Conservation (phyloP, 2,888 invertebrate genomes). For the Acrobasis suavella region DNA sequence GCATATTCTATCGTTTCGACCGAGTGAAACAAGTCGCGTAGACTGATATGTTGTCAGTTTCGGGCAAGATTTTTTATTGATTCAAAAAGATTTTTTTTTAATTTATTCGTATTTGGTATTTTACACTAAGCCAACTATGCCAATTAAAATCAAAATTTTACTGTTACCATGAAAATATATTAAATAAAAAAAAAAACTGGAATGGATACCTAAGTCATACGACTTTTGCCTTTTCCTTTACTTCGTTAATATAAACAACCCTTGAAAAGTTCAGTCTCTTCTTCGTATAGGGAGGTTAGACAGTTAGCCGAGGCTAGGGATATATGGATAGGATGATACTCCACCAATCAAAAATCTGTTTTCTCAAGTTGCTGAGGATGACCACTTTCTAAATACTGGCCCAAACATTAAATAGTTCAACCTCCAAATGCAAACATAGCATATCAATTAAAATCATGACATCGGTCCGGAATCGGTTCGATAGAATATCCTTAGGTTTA, state of each 20-base stretch:
- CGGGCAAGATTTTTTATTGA: conserved; percentile 30
- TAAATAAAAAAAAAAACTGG: no score
- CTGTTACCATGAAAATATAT: neutral
- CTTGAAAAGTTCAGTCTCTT: no score
- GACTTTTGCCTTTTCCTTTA: no score
- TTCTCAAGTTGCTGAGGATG: neutral
- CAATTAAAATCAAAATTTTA: no score
- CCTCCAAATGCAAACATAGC: conserved; percentile 11
- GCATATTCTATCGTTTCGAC: conserved; percentile 61
- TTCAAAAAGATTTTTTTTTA: neutral
- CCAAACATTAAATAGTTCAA: conserved; percentile 1
- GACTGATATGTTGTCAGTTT: conserved; percentile 67
- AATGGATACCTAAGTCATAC: no score
- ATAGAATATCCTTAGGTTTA: conserved; percentile 79
- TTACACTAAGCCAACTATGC: no score
- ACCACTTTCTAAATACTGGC: neutral
- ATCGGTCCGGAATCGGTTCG: conserved; percentile 70
- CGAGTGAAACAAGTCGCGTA: conserved; percentile 40
- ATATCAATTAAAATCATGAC: conserved; percentile 60
- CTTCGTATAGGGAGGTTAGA: no score
- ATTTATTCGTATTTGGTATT: neutral
- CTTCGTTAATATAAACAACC: no score
- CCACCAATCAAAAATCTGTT: neutral
- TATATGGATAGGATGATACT: no score
- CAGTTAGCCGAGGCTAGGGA: no score